A percentile compares a stretch with the other conserved stretches of the same genome.
phyloP scores from a whole-genome alignment of 2,797 vertebrate genomes.

The Dermochelys coriacea region DNA sequence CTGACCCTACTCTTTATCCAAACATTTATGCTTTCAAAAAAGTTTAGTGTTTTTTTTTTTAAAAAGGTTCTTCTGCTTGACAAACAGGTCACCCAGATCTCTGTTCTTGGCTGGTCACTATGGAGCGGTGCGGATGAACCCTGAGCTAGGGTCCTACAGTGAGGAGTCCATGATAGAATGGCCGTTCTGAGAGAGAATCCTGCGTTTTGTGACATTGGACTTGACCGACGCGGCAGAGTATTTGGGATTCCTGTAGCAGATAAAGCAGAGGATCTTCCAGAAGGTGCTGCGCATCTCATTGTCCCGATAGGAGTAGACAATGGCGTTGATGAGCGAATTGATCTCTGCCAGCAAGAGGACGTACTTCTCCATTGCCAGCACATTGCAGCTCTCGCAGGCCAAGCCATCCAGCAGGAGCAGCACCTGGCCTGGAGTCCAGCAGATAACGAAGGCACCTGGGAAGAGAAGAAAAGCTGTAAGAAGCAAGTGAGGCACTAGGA shows the following conservation, averaged over 20 bases:
- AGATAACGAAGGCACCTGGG: conserved; percentile 92
- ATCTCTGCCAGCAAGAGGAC: conserved; percentile 92
- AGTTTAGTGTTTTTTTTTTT: background rate
- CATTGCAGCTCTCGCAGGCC: conserved; percentile 77
- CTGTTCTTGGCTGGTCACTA: accelerated
- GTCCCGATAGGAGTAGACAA: conserved; percentile 94
- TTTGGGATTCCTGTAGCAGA: conserved; percentile 67
- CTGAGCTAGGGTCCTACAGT: conserved; percentile 52
- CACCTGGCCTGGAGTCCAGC: conserved; percentile 95
- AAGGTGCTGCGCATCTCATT: conserved; percentile 93
- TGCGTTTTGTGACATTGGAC: conserved; percentile 59
- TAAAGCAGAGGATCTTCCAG: conserved; percentile 86
- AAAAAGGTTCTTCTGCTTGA: background rate
- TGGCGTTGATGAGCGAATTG: conserved; percentile 92
- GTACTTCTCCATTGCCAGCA: conserved; percentile 90
- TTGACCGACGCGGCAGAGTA: conserved; percentile 64
- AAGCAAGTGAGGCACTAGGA: background rate
- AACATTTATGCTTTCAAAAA: background rate
- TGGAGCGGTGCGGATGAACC: background rate
- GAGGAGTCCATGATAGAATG: conserved; percentile 77
- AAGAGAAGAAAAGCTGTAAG: background rate
- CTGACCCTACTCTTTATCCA: background rate
- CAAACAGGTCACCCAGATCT: background rate
- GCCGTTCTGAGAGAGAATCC: conserved; percentile 79
- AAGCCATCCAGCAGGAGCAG: conserved; percentile 92